Evolutionary conservation across 64 coral and sea anemone species (phyloP).

Genomic region (Pocillopora verrucosa): DNA sequence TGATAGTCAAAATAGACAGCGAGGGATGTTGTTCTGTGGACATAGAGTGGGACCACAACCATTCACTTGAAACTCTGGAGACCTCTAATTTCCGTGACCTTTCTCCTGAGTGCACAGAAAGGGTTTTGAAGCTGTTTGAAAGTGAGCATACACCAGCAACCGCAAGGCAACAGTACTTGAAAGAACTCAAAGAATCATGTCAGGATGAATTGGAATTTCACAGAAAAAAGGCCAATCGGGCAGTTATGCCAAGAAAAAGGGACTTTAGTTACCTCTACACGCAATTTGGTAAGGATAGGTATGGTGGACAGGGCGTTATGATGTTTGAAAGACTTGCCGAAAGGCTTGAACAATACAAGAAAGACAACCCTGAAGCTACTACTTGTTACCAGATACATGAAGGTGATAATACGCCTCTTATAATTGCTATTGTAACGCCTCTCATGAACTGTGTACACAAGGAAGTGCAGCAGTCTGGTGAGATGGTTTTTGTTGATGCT

Average conservation of each 20-base stretch:
- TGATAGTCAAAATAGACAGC: constrained; percentile 31
- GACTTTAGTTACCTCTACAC: constrained; percentile 67
- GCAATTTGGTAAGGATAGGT: constrained; percentile 54
- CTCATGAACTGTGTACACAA: constrained; percentile 76
- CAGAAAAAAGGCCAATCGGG: constrained; percentile 50
- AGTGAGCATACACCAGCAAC: constrained; percentile 48
- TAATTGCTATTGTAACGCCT: constrained; percentile 64
- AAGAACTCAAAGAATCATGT: constrained; percentile 59
- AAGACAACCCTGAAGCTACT: constrained; percentile 69
- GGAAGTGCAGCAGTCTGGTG: constrained; percentile 49
- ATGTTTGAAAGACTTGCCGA: constrained; percentile 50
- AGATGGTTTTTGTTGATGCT: constrained; percentile 67
- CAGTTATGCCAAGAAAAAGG: constrained; percentile 59
- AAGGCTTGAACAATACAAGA: constrained; percentile 40
- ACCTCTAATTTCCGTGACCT: constrained; percentile 13
- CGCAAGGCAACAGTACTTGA: constrained; percentile 55
- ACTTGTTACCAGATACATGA: constrained; percentile 70
- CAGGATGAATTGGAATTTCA: constrained; percentile 57
- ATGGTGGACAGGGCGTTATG: constrained; percentile 23
- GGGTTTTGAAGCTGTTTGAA: constrained; percentile 43
- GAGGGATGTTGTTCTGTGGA: constrained; percentile 27
- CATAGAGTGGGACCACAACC: constrained; percentile 35
- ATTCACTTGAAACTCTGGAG: constrained; percentile 40
- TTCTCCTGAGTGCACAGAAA: constrained; percentile 38
- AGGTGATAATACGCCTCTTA: constrained; percentile 68